These are phyloP conservation scores for Proisotoma minuta DNA, from an alignment of 2,888 invertebrate species.

Conservation along the genomic window DNA sequence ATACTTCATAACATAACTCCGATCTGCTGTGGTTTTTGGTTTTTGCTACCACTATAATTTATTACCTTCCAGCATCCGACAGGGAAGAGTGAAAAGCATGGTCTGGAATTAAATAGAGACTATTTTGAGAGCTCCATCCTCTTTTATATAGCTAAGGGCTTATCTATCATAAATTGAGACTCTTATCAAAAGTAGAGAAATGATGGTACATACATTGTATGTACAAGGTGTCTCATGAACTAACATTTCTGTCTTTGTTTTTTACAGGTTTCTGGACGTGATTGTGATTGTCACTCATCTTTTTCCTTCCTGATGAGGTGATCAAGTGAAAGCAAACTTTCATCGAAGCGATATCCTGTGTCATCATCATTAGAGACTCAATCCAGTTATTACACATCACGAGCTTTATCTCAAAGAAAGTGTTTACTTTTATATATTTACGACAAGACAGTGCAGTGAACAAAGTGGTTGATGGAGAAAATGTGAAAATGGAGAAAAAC, in stretches of 20 bases:
- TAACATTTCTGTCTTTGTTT: no score
- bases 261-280: neutral
- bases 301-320: neutral
- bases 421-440: no score
- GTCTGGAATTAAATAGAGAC: conserved; percentile 11
- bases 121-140: no score
- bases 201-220: no score
- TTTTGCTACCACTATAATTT: neutral
- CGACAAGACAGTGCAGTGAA: no score
- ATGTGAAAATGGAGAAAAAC: conserved; percentile 33
- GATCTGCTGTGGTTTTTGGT: neutral
- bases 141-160: no score
- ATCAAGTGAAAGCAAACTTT: no score
- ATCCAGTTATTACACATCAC: conserved; percentile 12
- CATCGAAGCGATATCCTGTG: neutral
- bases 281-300: neutral
- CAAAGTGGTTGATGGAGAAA: conserved; percentile 21
- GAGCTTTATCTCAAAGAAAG: no score
- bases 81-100: neutral
- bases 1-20: neutral
- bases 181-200: no score
- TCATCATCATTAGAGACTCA: conserved; percentile 1
- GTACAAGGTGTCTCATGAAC: no score
- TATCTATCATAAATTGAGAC: no score
- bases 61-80: neutral